phyloP scores from a whole-genome alignment of 2,888 invertebrate genomes.

The Andrena chrysosceles region DNA sequence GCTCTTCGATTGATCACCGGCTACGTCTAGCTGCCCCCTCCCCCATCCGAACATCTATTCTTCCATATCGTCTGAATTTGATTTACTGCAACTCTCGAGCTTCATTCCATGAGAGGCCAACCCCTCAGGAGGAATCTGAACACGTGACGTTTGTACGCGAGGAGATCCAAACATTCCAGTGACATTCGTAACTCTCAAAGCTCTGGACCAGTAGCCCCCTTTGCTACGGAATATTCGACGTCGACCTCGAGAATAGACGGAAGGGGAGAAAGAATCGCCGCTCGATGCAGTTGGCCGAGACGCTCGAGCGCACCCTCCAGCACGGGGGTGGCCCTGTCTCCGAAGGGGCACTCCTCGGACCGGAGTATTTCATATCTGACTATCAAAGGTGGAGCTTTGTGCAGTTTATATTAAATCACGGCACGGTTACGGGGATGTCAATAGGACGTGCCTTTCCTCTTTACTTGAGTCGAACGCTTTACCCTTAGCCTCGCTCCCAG shows the following conservation, averaged over 20 bases:
- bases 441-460: conserved; percentile 63
- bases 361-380: conserved; percentile 79
- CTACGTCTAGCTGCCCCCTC: background rate
- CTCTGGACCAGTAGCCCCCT: conserved; percentile 26
- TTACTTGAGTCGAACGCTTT: conserved; percentile 11
- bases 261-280: conserved; percentile 48
- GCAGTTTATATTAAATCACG: conserved; percentile 81
- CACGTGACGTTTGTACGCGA: conserved; percentile 39
- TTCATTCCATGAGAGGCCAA: background rate
- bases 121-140: conserved; percentile 45
- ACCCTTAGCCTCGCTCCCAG: conserved; percentile 7
- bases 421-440: conserved; percentile 75
- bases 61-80: background rate
- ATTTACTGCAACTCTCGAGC: background rate
- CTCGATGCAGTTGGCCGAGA: conserved; percentile 62
- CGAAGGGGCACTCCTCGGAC: conserved; percentile 71
- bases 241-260: conserved; percentile 32
- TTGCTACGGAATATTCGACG: conserved; percentile 40
- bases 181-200: conserved; percentile 56
- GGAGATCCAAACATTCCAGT: conserved; percentile 53
- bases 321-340: conserved; percentile 54
- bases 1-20: background rate
- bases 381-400: conserved; percentile 81
- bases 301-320: conserved; percentile 68
- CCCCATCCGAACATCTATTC: background rate